A percentile compares a stretch with the other conserved stretches of the same genome.
Evolutionary conservation across 1,140 invertebrate genomes (phyloP).

Genomic region (Drosophila tsacasi): DNA sequence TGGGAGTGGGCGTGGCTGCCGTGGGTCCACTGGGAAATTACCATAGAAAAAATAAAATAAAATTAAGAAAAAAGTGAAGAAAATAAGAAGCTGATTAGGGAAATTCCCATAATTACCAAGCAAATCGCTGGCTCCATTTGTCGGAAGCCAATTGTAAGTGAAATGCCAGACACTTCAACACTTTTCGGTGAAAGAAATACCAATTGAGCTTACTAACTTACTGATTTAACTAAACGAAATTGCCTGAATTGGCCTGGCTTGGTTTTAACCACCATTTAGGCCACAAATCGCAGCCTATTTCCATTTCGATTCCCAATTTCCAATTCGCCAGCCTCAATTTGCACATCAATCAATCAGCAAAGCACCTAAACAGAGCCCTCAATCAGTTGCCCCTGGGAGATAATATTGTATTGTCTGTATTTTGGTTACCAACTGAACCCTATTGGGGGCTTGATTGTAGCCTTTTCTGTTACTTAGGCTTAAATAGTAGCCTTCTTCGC

Average conservation of each 20-base stretch:
- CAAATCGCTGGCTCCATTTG: conserved; percentile 52
- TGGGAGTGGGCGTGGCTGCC: conserved; percentile 39
- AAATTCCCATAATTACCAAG: conserved; percentile 35
- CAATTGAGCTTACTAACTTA: conserved; percentile 7
- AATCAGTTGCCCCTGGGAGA: conserved; percentile 9
- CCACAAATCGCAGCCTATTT: conserved; percentile 11
- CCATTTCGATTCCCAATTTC: conserved; percentile 45
- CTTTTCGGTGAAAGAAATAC: conserved; percentile 5
- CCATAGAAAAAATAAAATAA: background rate
- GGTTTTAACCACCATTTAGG: conserved; percentile 26
- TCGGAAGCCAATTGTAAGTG: conserved; percentile 70
- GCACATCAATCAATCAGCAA: conserved; percentile 28
- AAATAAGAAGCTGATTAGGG: conserved; percentile 22
- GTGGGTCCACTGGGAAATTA: conserved; percentile 40
- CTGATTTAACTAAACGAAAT: conserved; percentile 6
- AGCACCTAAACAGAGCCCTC: conserved; percentile 6
- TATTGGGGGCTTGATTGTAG: background rate
- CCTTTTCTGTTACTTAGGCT: background rate
- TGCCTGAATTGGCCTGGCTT: background rate
- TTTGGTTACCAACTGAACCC: conserved; percentile 4
- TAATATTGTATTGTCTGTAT: background rate
- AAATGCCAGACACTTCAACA: conserved; percentile 69
- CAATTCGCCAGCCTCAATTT: conserved; percentile 22
- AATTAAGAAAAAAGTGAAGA: background rate
- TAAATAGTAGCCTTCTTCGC: background rate